Evolutionary conservation across 2,888 invertebrate species (phyloP), one percentile per base, ranked within the genome.

Genomic region (Oconnorella tubifera): DNA sequence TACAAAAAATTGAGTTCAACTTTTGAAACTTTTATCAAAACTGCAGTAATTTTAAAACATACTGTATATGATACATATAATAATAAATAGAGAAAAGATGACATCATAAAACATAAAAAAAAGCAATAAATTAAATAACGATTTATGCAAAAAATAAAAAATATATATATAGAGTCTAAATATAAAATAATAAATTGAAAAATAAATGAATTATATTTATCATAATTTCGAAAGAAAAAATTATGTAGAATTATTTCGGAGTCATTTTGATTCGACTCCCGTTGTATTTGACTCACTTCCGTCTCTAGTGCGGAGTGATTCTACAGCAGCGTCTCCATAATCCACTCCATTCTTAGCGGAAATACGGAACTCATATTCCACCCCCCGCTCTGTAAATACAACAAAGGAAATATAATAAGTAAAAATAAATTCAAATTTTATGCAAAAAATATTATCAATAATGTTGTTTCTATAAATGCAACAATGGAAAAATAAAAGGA

Each of bases 301-400:
- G 84, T 97, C 97, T 0, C 97, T 97, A 0, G 98, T 98, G 62
- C 89, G 87, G 84, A 93, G 89, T 75, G 89, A 90, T 78, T 90
- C 90, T 1, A 96, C 90, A 0, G 91, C 90, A 80, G 98, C 95
- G 81, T 96, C 94, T 4, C 98, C 97, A 75, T 89, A 89, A 62
- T 97, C 98, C 61, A 97, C 91, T 73, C 90, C 88, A 83, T 99
- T 99, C 81, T 89, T 90, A 3, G 96, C 99, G 14, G 95, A 90
- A 19, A 99, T 89, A 69, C 95, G 86, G 81, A 98, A 96, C 83
- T 98, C 97, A 83, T 99, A 99, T 74, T 91, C 90, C 27, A 62
- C 63, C 40, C 73, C 73, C 48, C 64, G 60, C 0, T 71, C 73
- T 73, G 67, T 0, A 51, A 28, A 40, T 40, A 56, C 25, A 0